A percentile compares a stretch with the other conserved stretches of the same genome.
Conservation (phyloP, 2,797 vertebrate genomes). For the Ptychadena robeensis region DNA sequence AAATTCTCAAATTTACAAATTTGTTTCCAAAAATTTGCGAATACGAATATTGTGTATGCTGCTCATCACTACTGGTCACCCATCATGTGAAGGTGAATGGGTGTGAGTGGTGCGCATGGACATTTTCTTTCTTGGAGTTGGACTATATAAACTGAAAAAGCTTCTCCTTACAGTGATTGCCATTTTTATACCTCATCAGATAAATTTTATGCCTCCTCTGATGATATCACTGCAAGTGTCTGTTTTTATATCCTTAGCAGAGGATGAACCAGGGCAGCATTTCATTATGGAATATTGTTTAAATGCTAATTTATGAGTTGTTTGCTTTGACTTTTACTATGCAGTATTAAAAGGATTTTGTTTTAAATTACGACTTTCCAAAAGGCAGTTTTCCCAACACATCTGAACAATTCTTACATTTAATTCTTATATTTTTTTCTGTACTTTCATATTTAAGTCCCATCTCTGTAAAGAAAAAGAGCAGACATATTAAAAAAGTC, state of each 20-base stretch:
- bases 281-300: slow-evolving; percentile 73
- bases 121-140: not conserved
- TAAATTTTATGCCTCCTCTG: not conserved
- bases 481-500: slow-evolving; percentile 39
- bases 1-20: too few relatives aligned
- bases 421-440: slow-evolving; percentile 63
- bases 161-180: not conserved
- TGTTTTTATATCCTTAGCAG: slow-evolving; percentile 8
- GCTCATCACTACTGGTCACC: too few relatives aligned
- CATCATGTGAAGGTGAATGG: too few relatives aligned
- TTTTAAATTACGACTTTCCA: slow-evolving; percentile 51
- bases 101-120: not conserved
- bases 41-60: too few relatives aligned
- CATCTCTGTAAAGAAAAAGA: slow-evolving; percentile 68
- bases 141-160: not conserved
- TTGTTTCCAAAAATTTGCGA: too few relatives aligned
- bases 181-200: not conserved
- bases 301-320: slow-evolving; percentile 72
- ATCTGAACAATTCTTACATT: slow-evolving; percentile 13
- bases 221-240: slow-evolving; percentile 16
- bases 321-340: slow-evolving; percentile 68
- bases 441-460: slow-evolving; percentile 75
- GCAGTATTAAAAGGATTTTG: slow-evolving; percentile 67
- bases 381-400: slow-evolving; percentile 74
- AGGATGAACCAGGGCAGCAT: slow-evolving; percentile 1